Percentiles rank a stretch among this genome's conserved stretches.
Evolutionary conservation across 2,888 invertebrate genomes (phyloP).

Genomic region (Ennomos erosarius): DNA sequence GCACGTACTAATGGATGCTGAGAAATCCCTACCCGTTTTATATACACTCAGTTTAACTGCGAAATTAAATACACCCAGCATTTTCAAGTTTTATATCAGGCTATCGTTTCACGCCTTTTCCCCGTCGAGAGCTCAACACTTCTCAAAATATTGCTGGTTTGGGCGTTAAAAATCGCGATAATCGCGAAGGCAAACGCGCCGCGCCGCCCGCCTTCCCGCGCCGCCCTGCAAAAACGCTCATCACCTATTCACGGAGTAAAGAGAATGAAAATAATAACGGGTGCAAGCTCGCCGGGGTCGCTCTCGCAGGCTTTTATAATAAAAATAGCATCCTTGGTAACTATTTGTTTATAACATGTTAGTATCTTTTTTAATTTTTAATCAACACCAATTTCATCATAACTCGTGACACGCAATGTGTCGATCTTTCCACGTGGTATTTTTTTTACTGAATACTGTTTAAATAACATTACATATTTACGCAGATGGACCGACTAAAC

Average conservation of each 20-base stretch:
- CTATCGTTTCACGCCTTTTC: slow-evolving; percentile 24
- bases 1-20: not conserved
- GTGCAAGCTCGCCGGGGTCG: slow-evolving; percentile 13
- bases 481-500: slow-evolving; percentile 2
- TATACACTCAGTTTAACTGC: slow-evolving; percentile 5
- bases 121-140: slow-evolving; percentile 23
- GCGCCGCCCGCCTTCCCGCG: slow-evolving; percentile 18
- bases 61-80: slow-evolving; percentile 9
- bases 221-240: slow-evolving; percentile 27
- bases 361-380: too few species aligned
- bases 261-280: slow-evolving; percentile 35
- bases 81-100: slow-evolving; percentile 25
- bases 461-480: not conserved
- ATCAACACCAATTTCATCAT: too few species aligned
- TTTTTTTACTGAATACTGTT: not conserved
- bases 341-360: too few species aligned
- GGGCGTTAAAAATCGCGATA: slow-evolving; percentile 54
- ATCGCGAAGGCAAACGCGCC: slow-evolving; percentile 52
- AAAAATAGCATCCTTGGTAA: not conserved
- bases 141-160: slow-evolving; percentile 46
- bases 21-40: slow-evolving; percentile 3
- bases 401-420: too few species aligned
- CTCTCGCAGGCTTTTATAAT: slow-evolving; percentile 7
- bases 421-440: too few species aligned
- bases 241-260: slow-evolving; percentile 38